phyloP scores from a whole-genome alignment of 2,797 vertebrate species.

The Pyrocephalus nanus region DNA sequence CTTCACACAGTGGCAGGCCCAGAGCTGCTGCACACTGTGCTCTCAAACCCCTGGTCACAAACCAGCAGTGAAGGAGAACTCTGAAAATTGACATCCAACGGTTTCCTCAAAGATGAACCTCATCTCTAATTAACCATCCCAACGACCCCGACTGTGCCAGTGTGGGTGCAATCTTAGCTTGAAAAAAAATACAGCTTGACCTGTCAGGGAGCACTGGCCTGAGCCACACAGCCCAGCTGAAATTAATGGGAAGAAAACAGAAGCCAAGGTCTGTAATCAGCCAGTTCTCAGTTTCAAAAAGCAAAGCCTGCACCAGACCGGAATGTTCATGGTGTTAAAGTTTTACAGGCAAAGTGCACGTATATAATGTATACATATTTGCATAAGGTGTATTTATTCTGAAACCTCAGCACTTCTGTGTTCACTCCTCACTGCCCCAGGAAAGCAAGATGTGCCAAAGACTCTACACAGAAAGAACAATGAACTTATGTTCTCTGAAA shows the following conservation, averaged over 20 bases:
- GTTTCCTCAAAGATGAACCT: not conserved
- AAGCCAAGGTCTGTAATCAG: not conserved
- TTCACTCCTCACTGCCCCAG: not conserved
- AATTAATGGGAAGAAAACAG: not conserved
- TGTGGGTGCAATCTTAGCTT: not conserved
- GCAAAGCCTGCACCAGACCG: not conserved
- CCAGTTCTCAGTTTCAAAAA: not conserved
- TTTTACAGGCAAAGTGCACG: not conserved
- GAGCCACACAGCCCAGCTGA: not conserved
- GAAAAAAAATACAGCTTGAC: not conserved
- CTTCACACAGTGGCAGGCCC: not conserved
- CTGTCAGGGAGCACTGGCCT: not conserved
- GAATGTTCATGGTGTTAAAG: not conserved
- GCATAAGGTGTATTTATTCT: not conserved
- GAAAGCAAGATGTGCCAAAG: not conserved
- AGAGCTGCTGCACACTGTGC: not conserved
- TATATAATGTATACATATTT: not conserved
- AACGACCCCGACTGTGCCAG: not conserved
- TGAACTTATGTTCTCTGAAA: not conserved
- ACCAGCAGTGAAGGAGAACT: not conserved
- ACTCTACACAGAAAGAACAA: not conserved
- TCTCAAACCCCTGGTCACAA: not conserved
- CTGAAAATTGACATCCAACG: not conserved
- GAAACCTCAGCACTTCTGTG: not conserved
- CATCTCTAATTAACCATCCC: not conserved